Base-by-base conservation (phyloP, 1,140 invertebrate species). In the Halictus rubicundus region DNA sequence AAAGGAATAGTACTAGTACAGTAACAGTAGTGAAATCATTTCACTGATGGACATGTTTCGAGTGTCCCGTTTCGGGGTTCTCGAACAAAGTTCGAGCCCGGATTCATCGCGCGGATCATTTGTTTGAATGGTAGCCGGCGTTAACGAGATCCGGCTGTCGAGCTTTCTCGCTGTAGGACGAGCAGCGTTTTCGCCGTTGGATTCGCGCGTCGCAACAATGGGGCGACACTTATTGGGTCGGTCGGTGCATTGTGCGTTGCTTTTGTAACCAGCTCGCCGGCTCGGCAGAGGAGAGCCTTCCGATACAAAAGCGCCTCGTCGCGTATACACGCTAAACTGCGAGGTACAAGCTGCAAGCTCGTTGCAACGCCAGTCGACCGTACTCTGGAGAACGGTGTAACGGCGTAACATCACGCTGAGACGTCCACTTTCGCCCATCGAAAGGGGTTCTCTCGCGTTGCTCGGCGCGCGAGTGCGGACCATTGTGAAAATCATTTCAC, bases 401-500 rank as follows among this genome's bases (percentile, higher is more conserved):
- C 75, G 42, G 3, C 16, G 59, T 61, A 70, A 77, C 66, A 66
- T 52, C 75, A 39, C 42, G 66, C 57, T n/a, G 59, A 70, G 68
- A 72, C 76, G 68, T 72, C 68, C 68, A 63, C 76, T 71, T 71
- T 78, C 9, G 46, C 32, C 6, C 2, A 7, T n/a, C n/a, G 46
- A 8, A 52, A 72, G 37, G 49, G 60, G 59, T 52, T 46, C 42
- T 42, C 70, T 72, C 59, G 60, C 59, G 60, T 74, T 65, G 78
- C 59, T 74, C 76, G 32, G 6, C 42, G 32, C 75, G 80, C 12
- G 76, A 74, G 49, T 68, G 64, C 69, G 77, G 21, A 21, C 25
- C 25, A 79, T 79, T 74, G 66, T 73, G 42, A 63, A 79, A 70
- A 79, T 79, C 65, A 74, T 79, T 79, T 79, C 69, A 73, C 42